Conservation (phyloP, 2,888 invertebrate genomes). For the Capitulum mitella region DNA sequence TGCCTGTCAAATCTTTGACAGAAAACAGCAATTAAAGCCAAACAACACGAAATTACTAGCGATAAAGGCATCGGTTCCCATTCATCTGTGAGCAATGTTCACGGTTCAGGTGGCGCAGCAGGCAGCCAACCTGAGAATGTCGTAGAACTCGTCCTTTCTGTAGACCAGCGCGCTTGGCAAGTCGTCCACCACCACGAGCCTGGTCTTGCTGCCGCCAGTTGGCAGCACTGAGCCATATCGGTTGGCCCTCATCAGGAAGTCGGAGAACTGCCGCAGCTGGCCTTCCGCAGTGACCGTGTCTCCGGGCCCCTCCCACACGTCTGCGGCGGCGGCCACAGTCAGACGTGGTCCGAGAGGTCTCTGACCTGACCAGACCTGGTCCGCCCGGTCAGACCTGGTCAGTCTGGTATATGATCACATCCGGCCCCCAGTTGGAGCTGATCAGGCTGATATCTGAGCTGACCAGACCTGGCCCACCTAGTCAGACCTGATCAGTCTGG, state of each 20-base stretch:
- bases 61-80: no score
- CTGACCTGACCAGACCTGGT: no score
- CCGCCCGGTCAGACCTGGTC: no score
- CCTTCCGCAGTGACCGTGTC: slow-evolving; percentile 38
- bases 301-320: slow-evolving; percentile 23
- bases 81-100: no score
- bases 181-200: slow-evolving; percentile 66
- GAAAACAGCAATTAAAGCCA: no score
- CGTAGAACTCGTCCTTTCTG: slow-evolving; percentile 57
- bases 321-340: background rate
- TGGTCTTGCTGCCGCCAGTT: slow-evolving; percentile 41
- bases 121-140: slow-evolving; percentile 55
- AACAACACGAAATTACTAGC: no score
- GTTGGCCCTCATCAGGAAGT: slow-evolving; percentile 68
- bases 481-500: no score
- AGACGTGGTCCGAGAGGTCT: background rate
- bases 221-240: slow-evolving; percentile 52
- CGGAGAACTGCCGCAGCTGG: slow-evolving; percentile 63
- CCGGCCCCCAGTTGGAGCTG: no score
- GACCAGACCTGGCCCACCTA: no score
- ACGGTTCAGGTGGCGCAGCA: background rate
- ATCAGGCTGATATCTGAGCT: no score
- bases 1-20: no score
- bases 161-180: slow-evolving; percentile 68
- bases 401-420: no score